Base-by-base conservation (phyloP, 2,888 invertebrate genomes). In the Emesis castigata region DNA sequence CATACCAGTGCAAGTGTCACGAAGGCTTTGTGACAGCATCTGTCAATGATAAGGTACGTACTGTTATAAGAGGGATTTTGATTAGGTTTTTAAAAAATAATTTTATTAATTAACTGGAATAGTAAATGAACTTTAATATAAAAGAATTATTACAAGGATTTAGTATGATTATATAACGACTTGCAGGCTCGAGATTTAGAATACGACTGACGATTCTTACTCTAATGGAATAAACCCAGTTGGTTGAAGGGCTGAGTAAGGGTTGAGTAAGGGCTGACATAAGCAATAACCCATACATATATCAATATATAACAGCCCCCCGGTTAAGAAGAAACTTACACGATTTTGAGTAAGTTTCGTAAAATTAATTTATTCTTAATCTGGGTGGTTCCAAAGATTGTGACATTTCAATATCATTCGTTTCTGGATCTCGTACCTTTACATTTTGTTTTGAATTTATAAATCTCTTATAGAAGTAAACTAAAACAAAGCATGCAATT, bases 1-100 rank as follows among this genome's bases (percentile, higher is more conserved):
- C 96, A 0, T 96, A 94, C 81, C 90, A 91, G 58, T 96, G 96
- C 81, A 90, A 91, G 48, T 95, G 95, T 77, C 95, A 94, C 56
- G 81, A 80, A 5, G 95, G 95, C 0, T 95, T 95, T 79, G 91
- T 91, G 83, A 82, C 93, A 22, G 95, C 95, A 0, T 94, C 94
- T 2, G 89, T 92, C 0, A 95, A 95, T 75, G 94, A 96, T 80
- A 96, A 96, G 89, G 94, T 93, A 88, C 68, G n/a, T 39, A 39
- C n/a, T n/a, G n/a, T n/a, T n/a, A n/a, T n/a, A n/a, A n/a, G n/a
- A n/a, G n/a, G n/a, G n/a, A n/a, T n/a, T n/a, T n/a, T n/a, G n/a
- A n/a, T n/a, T n/a, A n/a, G n/a, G n/a, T n/a, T n/a, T n/a, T n/a
- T n/a, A n/a, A n/a, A n/a, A n/a, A n/a, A n/a, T n/a, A n/a, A n/a